These are phyloP conservation scores for Meandrina meandrites DNA, from an alignment of 92 coral and sea anemone species.

Conservation along the genomic window DNA sequence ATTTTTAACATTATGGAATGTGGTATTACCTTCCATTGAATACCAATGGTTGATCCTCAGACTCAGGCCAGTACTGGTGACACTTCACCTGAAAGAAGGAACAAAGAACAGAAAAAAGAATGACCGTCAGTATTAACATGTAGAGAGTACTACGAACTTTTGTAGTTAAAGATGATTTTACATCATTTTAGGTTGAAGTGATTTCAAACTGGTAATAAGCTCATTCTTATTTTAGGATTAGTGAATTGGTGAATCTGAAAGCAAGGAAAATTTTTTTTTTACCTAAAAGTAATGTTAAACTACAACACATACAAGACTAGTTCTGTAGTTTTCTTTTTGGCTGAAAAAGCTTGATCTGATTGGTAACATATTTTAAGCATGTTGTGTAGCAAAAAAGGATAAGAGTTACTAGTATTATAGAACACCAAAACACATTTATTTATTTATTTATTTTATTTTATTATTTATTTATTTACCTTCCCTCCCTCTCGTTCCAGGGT, in stretches of 20 bases:
- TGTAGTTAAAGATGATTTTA: too few species aligned
- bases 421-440: too few species aligned
- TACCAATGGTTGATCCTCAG: constrained; percentile 71
- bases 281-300: too few species aligned
- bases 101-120: background rate
- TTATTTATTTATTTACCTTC: constrained; percentile 65
- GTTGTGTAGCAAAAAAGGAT: background rate
- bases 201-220: too few species aligned
- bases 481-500: constrained; percentile 87
- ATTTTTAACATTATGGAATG: too few species aligned
- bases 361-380: background rate
- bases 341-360: background rate
- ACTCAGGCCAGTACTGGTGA: constrained; percentile 89
- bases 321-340: background rate
- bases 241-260: too few species aligned
- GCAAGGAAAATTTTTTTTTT: too few species aligned
- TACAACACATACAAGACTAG: background rate
- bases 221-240: too few species aligned
- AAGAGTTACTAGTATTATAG: background rate
- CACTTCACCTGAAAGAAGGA: constrained; percentile 69
- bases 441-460: too few species aligned
- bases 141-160: too few species aligned
- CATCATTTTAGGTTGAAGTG: too few species aligned
- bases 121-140: background rate
- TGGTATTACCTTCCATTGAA: constrained; percentile 43